A percentile compares a stretch with the other conserved stretches of the same genome.
Evolutionary conservation across 2,113 vertebrate genomes (phyloP).

Genomic region (Empidonax alnorum): DNA sequence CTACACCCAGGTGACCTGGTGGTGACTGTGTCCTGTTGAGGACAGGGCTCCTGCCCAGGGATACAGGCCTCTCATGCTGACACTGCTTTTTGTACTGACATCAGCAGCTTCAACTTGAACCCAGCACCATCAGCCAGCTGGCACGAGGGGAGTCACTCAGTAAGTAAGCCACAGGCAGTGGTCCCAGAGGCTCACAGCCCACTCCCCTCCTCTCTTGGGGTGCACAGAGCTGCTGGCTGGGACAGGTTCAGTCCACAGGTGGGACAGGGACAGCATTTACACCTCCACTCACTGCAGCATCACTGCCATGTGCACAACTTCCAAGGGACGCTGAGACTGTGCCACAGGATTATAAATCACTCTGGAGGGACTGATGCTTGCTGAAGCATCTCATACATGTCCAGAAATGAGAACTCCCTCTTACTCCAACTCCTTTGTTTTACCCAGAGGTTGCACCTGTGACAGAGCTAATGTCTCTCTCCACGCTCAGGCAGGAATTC

Average conservation of each 20-base stretch:
- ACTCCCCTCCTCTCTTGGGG: not conserved
- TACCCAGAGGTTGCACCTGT: not conserved
- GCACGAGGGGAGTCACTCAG: rapidly evolving
- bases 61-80: not conserved
- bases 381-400: not conserved
- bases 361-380: not conserved
- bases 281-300: not conserved
- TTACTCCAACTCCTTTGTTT: constrained; percentile 14
- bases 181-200: not conserved
- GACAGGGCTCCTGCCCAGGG: not conserved
- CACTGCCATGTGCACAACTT: not conserved
- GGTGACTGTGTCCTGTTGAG: rapidly evolving
- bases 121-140: rapidly evolving
- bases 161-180: not conserved
- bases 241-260: not conserved
- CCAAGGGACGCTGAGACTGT: not conserved
- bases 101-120: not conserved
- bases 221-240: not conserved
- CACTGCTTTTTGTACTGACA: rapidly evolving
- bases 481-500: not conserved
- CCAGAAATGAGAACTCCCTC: constrained; percentile 14
- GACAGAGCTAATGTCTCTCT: not conserved
- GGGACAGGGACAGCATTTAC: not conserved
- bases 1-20: not conserved
- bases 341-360: not conserved